Percentiles rank a stretch among this genome's conserved stretches.
Conservation (phyloP, 2,888 invertebrate genomes). For the Drosophila infuscata region DNA sequence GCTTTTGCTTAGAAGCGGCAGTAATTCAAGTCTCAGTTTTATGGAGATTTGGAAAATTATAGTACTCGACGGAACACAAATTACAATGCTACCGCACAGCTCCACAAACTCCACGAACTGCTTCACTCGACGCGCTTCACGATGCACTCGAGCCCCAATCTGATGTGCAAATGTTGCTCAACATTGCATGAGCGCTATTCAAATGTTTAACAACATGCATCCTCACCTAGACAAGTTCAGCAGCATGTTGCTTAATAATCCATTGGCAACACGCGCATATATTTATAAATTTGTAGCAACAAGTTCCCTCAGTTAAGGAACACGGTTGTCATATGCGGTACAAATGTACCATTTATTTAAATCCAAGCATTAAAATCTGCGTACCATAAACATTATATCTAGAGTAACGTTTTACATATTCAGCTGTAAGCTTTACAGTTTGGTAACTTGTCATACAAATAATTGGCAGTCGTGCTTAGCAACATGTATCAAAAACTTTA, state of each 20-base stretch:
- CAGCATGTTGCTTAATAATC: slow-evolving; percentile 5
- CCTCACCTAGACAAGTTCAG: slow-evolving; percentile 9
- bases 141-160: slow-evolving; percentile 71
- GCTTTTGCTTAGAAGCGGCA: slow-evolving; percentile 42
- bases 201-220: slow-evolving; percentile 14
- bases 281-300: slow-evolving; percentile 3
- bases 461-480: neutral
- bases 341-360: neutral
- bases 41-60: slow-evolving; percentile 50
- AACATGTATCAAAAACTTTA: neutral
- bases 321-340: neutral
- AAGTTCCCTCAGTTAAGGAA: neutral
- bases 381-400: neutral
- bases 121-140: slow-evolving; percentile 44
- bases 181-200: slow-evolving; percentile 24
- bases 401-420: neutral
- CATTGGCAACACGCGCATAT: neutral
- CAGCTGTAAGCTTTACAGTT: neutral
- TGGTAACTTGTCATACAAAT: neutral
- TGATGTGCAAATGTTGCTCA: slow-evolving; percentile 42
- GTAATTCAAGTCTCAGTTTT: slow-evolving; percentile 45
- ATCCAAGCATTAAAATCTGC: neutral
- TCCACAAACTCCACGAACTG: slow-evolving; percentile 60
- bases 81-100: slow-evolving; percentile 52
- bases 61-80: slow-evolving; percentile 58